Conservation (phyloP, 64 coral and sea anemone species). For the Anthopleura sola region DNA sequence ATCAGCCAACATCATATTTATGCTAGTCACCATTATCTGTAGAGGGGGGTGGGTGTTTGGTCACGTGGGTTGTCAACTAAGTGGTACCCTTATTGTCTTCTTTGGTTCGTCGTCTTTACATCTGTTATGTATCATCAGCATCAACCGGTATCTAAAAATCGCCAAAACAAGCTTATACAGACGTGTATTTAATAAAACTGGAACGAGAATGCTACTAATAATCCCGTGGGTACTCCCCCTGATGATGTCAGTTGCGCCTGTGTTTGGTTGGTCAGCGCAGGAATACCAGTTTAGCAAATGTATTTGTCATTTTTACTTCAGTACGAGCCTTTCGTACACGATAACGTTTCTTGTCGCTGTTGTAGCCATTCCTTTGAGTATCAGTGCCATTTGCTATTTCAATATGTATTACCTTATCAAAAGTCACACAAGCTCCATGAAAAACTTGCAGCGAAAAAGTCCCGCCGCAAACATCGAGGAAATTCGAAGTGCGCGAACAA, state of each 20-base stretch:
- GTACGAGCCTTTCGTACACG: constrained; percentile 40
- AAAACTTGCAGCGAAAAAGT: background rate
- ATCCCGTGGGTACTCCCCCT: constrained; percentile 44
- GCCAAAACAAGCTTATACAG: constrained; percentile 27
- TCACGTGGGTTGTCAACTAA: constrained; percentile 38
- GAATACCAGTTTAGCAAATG: constrained; percentile 55
- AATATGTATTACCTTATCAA: constrained; percentile 57
- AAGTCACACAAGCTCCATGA: constrained; percentile 31
- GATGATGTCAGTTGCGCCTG: constrained; percentile 43
- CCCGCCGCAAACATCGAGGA: constrained; percentile 38
- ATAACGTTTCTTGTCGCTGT: constrained; percentile 30
- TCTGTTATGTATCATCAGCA: constrained; percentile 37
- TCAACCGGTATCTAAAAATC: constrained; percentile 60
- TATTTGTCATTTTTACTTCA: constrained; percentile 57
- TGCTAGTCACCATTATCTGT: constrained; percentile 40
- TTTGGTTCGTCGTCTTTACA: constrained; percentile 37
- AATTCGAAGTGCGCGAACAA: constrained; percentile 41
- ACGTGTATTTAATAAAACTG: constrained; percentile 24
- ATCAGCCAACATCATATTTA: constrained; percentile 46
- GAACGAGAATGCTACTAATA: constrained; percentile 7
- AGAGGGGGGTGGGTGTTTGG: constrained; percentile 54
- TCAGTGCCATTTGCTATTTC: constrained; percentile 37
- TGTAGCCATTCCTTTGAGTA: constrained; percentile 22
- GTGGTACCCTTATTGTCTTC: constrained; percentile 35
- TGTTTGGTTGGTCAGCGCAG: constrained; percentile 53